Evolutionary conservation across 2,113 vertebrate genomes (phyloP).

Genomic region (Hirundichthys speculiger): DNA sequence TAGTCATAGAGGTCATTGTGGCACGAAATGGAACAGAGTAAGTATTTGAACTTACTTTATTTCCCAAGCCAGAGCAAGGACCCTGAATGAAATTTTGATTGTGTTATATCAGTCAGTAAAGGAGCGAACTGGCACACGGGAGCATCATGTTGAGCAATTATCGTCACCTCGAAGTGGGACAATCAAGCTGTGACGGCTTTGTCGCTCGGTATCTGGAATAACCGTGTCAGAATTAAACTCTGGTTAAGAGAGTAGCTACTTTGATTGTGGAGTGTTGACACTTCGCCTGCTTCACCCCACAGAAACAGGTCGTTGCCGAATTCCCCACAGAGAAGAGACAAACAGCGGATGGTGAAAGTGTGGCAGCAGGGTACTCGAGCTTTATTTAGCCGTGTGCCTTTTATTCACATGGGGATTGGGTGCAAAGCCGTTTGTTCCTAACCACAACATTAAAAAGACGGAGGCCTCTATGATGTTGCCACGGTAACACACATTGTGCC

Average conservation of each 20-base stretch:
- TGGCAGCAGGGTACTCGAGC: constrained; percentile 65
- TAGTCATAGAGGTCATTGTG: constrained; percentile 65
- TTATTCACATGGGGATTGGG: constrained; percentile 73
- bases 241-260: constrained; percentile 29
- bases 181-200: constrained; percentile 43
- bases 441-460: constrained; percentile 54
- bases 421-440: constrained; percentile 71
- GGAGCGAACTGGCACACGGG: constrained; percentile 13
- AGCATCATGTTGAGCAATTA: constrained; percentile 28
- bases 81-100: constrained; percentile 11
- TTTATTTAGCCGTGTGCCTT: constrained; percentile 78
- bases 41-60: constrained; percentile 55
- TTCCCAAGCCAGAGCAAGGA: constrained; percentile 27
- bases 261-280: constrained; percentile 56
- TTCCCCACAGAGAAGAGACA: constrained; percentile 66
- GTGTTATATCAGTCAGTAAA: constrained; percentile 22
- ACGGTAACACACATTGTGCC: constrained; percentile 77
- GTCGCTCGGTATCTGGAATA: constrained; percentile 17
- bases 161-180: constrained; percentile 45
- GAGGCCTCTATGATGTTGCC: constrained; percentile 75
- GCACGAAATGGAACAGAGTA: constrained; percentile 56
- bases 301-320: constrained; percentile 69
- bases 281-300: constrained; percentile 42
- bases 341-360: constrained; percentile 54
- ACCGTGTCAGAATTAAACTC: constrained; percentile 60